These are phyloP conservation scores for Pipistrellus kuhlii DNA, from an alignment of 2,797 vertebrate genomes.

Conservation along the genomic window DNA sequence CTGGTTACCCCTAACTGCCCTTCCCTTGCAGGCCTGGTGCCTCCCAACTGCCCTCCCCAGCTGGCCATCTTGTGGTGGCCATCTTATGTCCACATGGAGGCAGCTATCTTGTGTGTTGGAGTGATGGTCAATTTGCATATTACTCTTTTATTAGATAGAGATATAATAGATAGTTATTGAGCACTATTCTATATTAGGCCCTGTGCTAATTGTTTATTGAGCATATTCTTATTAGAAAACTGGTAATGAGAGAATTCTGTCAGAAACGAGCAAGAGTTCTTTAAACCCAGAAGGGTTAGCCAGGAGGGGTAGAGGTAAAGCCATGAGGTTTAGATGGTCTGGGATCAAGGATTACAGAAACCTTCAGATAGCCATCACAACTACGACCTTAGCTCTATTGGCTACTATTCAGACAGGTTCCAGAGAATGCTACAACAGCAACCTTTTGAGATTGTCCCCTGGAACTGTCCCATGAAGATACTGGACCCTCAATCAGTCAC, in stretches of 20 bases:
- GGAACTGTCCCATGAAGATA: neutral
- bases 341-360: conserved; percentile 8
- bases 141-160: too few relatives aligned
- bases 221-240: neutral
- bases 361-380: neutral
- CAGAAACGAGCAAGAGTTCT: neutral
- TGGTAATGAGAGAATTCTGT: neutral
- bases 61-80: too few relatives aligned
- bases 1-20: too few relatives aligned
- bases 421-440: neutral
- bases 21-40: too few relatives aligned
- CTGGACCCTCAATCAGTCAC: neutral
- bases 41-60: too few relatives aligned
- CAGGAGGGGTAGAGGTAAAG: neutral
- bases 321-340: neutral
- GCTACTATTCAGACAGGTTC: neutral
- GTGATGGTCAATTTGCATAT: too few relatives aligned
- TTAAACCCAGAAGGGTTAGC: neutral
- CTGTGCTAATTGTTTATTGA: conserved; percentile 13
- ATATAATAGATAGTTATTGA: neutral
- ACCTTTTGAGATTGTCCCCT: neutral
- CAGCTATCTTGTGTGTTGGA: too few relatives aligned
- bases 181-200: neutral
- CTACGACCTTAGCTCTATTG: neutral
- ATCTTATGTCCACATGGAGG: too few relatives aligned